phyloP scores from a whole-genome alignment of 2,113 vertebrate species.

The Macquaria ambigua region DNA sequence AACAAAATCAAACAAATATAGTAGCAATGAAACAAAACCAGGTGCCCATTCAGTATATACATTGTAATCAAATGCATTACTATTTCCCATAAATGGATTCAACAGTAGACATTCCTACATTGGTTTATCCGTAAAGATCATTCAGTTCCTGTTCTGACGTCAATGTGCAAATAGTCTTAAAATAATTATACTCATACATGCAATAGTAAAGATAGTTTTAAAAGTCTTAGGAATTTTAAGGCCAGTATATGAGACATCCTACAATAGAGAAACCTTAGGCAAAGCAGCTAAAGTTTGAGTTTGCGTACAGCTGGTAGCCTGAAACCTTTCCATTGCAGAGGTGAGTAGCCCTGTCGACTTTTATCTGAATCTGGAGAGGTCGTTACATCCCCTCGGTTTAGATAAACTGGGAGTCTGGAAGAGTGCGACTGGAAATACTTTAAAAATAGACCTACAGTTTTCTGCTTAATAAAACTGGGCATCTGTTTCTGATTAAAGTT shows the following conservation, averaged over 20 bases:
- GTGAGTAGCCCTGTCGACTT: conserved; percentile 73
- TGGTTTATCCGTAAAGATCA: conserved; percentile 72
- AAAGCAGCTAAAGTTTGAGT: conserved; percentile 77
- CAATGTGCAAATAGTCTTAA: conserved; percentile 86
- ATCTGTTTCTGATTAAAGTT: conserved; percentile 31
- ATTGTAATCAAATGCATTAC: conserved; percentile 77
- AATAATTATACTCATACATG: conserved; percentile 84
- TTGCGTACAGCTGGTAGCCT: conserved; percentile 75
- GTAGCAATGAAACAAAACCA: conserved; percentile 74
- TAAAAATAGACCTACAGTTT: conserved; percentile 25
- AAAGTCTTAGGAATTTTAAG: conserved; percentile 82
- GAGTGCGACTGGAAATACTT: conserved; percentile 32
- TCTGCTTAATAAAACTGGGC: conserved; percentile 37
- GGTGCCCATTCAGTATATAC: conserved; percentile 80
- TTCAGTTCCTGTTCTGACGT: conserved; percentile 78
- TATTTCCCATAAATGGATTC: conserved; percentile 71
- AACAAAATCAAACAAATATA: conserved; percentile 66
- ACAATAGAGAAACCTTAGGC: conserved; percentile 77
- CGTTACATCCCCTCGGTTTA: conserved; percentile 4
- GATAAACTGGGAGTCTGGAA: conserved; percentile 39
- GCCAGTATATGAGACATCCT: conserved; percentile 82
- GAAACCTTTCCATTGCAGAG: conserved; percentile 68
- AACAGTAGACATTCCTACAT: conserved; percentile 78
- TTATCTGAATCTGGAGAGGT: conserved; percentile 35
- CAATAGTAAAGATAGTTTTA: conserved; percentile 81